Evolutionary conservation across 2,888 invertebrate genomes (phyloP).

Genomic region (Melanotus villosus): DNA sequence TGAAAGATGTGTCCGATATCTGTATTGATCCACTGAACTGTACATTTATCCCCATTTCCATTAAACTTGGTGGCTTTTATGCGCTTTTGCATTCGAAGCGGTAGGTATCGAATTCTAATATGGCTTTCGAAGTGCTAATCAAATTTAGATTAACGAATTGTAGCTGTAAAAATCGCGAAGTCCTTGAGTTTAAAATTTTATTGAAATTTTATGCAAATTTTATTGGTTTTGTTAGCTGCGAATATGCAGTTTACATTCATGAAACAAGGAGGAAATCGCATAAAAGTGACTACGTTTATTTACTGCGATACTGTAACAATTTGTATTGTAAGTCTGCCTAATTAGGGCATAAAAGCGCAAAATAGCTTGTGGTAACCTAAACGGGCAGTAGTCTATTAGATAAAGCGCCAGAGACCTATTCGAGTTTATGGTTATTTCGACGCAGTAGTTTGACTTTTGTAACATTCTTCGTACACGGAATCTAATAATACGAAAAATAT

Average conservation of each 20-base stretch:
- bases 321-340: background rate
- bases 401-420: background rate
- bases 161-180: slow-evolving; percentile 6
- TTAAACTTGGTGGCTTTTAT: slow-evolving; percentile 14
- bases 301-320: background rate
- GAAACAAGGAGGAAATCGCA: background rate
- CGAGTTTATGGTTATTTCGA: background rate
- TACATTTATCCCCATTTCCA: slow-evolving; percentile 9
- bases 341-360: background rate
- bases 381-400: background rate
- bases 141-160: slow-evolving; percentile 12
- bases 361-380: background rate
- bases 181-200: slow-evolving; percentile 6
- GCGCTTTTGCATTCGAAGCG: slow-evolving; percentile 8
- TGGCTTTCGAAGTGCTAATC: slow-evolving; percentile 10
- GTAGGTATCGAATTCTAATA: slow-evolving; percentile 3
- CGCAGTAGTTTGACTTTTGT: background rate
- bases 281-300: slow-evolving; percentile 1
- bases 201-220: slow-evolving; percentile 14
- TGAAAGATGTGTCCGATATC: slow-evolving; percentile 7
- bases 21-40: slow-evolving; percentile 12
- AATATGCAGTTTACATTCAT: slow-evolving; percentile 9
- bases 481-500: too few relatives aligned
- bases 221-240: slow-evolving; percentile 6
- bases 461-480: too few relatives aligned